phyloP scores from a whole-genome alignment of 2,888 invertebrate species.

The Synergus itoensis region DNA sequence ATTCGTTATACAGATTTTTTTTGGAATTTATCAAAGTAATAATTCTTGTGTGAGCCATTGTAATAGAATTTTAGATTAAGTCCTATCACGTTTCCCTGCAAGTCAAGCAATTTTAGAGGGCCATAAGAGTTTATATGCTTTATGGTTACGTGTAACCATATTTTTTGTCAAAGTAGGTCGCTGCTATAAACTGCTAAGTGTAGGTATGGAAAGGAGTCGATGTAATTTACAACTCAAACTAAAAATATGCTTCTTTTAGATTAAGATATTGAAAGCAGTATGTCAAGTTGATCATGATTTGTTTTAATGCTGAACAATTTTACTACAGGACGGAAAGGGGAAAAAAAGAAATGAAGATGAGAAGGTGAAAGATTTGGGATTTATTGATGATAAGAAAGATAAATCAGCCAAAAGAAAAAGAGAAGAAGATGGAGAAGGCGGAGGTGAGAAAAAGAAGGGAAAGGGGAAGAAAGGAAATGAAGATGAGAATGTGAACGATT shows the following conservation, averaged over 20 bases:
- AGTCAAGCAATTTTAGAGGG: background rate
- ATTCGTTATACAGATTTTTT: background rate
- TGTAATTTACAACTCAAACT: background rate
- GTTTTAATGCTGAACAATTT: background rate
- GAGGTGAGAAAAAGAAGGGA: too few species aligned
- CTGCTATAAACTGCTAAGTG: background rate
- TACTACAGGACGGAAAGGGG: background rate
- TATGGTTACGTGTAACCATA: slow-evolving; percentile 2
- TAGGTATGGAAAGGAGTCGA: background rate
- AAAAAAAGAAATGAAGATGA: background rate
- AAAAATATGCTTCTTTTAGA: background rate
- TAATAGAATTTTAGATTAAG: slow-evolving; percentile 1
- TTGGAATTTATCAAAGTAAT: background rate
- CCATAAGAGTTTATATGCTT: background rate
- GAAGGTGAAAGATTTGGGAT: background rate
- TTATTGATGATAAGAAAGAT: background rate
- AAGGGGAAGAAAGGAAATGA: background rate
- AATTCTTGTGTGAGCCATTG: background rate
- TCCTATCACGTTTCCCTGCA: slow-evolving; percentile 1
- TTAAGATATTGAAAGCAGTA: background rate
- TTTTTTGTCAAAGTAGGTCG: slow-evolving; percentile 2
- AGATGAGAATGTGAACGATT: slow-evolving; percentile 6
- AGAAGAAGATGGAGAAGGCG: too few species aligned
- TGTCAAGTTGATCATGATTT: background rate
- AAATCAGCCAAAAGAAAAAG: slow-evolving; percentile 20